phyloP scores from a whole-genome alignment of 1,140 invertebrate genomes.

The Sarcophaga bullata region DNA sequence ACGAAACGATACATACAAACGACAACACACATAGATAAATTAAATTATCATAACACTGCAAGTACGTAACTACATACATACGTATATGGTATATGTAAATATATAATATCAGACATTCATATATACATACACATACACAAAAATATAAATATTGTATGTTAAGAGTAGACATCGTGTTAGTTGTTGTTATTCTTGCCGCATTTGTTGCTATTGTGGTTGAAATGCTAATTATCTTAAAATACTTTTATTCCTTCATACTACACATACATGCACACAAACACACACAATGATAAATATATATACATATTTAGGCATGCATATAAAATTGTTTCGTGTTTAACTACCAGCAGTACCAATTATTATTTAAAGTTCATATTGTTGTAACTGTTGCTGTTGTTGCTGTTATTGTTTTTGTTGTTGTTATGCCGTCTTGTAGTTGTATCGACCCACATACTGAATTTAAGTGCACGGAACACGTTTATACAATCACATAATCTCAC shows the following conservation, averaged over 20 bases:
- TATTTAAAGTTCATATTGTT: background rate
- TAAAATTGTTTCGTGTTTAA: conserved; percentile 13
- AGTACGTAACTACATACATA: no score
- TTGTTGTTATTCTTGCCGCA: background rate
- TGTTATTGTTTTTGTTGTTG: no score
- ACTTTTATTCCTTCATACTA: background rate
- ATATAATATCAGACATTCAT: background rate
- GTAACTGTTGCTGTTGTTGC: background rate
- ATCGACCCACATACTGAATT: background rate
- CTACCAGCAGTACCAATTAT: conserved; percentile 9
- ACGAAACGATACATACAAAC: no score
- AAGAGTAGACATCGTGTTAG: background rate
- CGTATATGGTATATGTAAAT: no score
- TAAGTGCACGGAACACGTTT: no score
- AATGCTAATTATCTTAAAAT: no score
- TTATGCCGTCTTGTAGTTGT: background rate
- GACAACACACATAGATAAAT: no score
- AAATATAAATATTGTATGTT: background rate
- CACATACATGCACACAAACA: background rate
- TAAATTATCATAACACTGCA: no score
- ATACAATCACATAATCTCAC: no score
- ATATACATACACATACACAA: background rate
- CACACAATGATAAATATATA: background rate
- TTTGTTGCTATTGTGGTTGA: background rate
- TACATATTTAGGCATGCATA: background rate